A percentile compares a stretch with the other conserved stretches of the same genome.
phyloP scores from a whole-genome alignment of 2,888 invertebrate species.

The Drosophila demipolita region DNA sequence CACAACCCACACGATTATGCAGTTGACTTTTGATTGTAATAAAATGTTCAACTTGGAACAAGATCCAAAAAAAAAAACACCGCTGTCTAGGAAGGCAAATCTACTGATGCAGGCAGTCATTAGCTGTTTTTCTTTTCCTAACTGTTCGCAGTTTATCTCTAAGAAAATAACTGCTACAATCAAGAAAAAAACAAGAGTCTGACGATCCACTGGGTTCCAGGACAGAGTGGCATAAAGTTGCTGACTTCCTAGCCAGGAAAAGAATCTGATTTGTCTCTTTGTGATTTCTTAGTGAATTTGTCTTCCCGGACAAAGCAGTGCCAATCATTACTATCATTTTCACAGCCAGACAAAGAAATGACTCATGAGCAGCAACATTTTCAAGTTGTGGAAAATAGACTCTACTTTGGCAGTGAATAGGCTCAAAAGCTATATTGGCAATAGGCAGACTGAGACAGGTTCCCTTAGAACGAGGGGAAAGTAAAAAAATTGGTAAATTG shows the following conservation, averaged over 20 bases:
- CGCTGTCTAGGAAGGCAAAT: background rate
- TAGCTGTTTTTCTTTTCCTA: background rate
- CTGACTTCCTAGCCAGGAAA: background rate
- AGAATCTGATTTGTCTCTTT: background rate
- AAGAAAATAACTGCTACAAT: background rate
- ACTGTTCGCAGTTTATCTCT: background rate
- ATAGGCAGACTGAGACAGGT: background rate
- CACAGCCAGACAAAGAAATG: background rate
- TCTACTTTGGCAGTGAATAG: too few species aligned
- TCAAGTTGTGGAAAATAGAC: background rate
- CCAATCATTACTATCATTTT: background rate
- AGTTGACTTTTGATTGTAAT: slow-evolving; percentile 25
- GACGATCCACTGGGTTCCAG: background rate
- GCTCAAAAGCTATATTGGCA: too few species aligned
- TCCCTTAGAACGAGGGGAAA: background rate
- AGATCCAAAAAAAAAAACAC: background rate
- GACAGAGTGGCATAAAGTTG: background rate
- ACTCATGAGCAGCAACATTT: background rate
- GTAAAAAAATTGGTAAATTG: background rate
- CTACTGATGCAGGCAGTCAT: background rate
- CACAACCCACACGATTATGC: slow-evolving; percentile 26
- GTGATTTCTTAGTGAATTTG: background rate
- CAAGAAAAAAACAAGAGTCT: background rate
- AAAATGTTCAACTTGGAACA: slow-evolving; percentile 20
- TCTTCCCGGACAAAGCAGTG: background rate